Evolutionary conservation across 2,113 vertebrate species (phyloP).

Genomic region (Tricholaema leucomelas): DNA sequence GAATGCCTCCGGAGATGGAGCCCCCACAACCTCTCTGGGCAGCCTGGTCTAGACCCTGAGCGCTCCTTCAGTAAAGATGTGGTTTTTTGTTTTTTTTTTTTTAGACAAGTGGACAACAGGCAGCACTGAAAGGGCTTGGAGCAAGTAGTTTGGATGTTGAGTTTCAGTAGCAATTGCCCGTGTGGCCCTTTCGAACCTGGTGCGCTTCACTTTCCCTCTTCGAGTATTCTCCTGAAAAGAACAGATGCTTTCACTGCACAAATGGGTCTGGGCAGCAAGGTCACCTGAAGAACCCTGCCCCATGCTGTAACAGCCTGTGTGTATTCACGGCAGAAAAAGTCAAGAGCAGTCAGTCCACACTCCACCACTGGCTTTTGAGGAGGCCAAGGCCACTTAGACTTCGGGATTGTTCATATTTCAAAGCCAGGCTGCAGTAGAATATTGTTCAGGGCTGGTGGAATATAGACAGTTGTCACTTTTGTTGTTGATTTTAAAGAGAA

Average conservation of each 20-base stretch:
- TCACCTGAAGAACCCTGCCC: background rate
- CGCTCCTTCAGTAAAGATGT: background rate
- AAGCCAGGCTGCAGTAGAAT: background rate
- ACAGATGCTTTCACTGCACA: background rate
- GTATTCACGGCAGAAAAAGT: background rate
- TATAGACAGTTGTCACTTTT: background rate
- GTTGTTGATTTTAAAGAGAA: background rate
- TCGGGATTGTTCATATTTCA: constrained; percentile 15
- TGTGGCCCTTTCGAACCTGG: background rate
- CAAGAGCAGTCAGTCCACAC: background rate
- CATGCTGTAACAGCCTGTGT: background rate
- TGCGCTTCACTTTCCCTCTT: background rate
- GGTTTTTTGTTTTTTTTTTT: too few relatives aligned
- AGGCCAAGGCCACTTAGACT: background rate
- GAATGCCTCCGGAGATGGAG: too few relatives aligned
- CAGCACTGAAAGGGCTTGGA: background rate
- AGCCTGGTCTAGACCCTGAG: background rate
- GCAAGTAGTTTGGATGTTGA: background rate
- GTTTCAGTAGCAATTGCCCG: background rate
- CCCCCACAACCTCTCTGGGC: too few relatives aligned
- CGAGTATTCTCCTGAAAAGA: background rate
- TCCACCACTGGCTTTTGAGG: background rate
- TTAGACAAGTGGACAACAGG: background rate
- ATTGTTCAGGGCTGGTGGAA: background rate
- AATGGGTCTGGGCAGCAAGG: background rate